Evolutionary conservation across 2,113 vertebrate species (phyloP), one percentile per base, ranked within the genome.

Genomic region (Phycodurus eques): DNA sequence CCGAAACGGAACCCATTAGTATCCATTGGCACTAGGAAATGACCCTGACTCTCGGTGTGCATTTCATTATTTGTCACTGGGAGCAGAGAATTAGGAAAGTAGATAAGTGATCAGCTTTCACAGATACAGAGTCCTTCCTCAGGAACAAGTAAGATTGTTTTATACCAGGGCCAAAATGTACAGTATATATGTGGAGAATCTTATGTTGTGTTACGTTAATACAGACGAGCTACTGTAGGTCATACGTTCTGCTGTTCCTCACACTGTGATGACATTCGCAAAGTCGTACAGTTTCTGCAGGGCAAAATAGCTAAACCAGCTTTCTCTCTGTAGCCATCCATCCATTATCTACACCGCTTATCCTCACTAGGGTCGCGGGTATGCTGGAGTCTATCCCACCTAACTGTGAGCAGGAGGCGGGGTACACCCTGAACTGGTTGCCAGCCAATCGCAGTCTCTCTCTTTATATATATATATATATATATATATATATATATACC

Each of bases 1-100:
- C 81, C 78, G 72, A 77, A 81, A 78, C 75, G 31, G 60, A 85
- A 79, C 73, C 82, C 78, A 85, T 90, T 90, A 88, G 77, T 6
- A 56, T 72, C 76, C 54, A 81, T 86, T 87, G 88, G 74, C 71
- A 67, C 57, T 27, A 87, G 87, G 80, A 88, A 84, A 82, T 76
- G 71, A 85, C 85, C 80, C 85, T 61, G 74, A 74, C 82, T 83
- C 63, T 78, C 68, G 70, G 71, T 87, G 82, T 77, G 77, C 60
- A 79, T 83, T 80, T 47, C 69, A 71, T 46, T 82, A 39, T 80
- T 82, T 46, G 69, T 74, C 53, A 63, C 54, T 42, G n/a, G 33
- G 49, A 73, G 68, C 60, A 68, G 62, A 79, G 47, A 61, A 22
- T 46, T 64, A 70, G 81, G 44, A 78, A 86, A 76, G 72, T 27